These are phyloP conservation scores for Camelus bactrianus DNA, from an alignment of 2,113 vertebrate species.

Conservation along the genomic window DNA sequence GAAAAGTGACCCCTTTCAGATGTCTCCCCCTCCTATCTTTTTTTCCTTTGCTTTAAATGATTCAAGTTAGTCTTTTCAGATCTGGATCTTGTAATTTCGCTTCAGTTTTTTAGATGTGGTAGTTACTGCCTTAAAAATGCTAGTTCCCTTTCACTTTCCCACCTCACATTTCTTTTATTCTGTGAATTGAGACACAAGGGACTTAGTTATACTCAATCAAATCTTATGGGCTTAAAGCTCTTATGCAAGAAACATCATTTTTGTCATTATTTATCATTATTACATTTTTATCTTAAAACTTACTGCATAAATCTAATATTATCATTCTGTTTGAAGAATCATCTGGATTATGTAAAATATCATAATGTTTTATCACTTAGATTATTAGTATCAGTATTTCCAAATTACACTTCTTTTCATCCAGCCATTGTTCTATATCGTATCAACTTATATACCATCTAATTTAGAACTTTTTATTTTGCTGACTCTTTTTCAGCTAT, in stretches of 20 bases:
- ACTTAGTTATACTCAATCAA: not conserved
- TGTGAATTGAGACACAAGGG: not conserved
- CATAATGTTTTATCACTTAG: not conserved
- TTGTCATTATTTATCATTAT: constrained; percentile 36
- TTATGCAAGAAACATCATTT: constrained; percentile 1
- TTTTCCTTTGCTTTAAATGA: constrained; percentile 35
- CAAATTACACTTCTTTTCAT: constrained; percentile 10
- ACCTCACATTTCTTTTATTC: constrained; percentile 15
- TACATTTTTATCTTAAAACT: constrained; percentile 5
- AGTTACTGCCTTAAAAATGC: constrained; percentile 22
- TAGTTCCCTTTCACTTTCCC: not conserved
- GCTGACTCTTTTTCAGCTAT: not conserved
- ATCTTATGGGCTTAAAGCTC: not conserved
- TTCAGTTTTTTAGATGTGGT: not conserved
- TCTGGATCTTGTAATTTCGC: not conserved
- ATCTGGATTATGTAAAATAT: not conserved
- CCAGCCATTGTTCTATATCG: not conserved
- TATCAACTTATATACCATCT: not conserved
- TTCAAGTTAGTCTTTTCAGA: not conserved
- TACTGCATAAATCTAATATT: not conserved
- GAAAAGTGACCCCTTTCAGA: not conserved
- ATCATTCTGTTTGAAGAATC: not conserved
- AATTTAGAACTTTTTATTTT: constrained; percentile 24
- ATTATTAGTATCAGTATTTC: not conserved
- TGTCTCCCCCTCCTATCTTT: not conserved